Conservation (phyloP, 2,113 vertebrate genomes). For the Ifrita kowaldi region DNA sequence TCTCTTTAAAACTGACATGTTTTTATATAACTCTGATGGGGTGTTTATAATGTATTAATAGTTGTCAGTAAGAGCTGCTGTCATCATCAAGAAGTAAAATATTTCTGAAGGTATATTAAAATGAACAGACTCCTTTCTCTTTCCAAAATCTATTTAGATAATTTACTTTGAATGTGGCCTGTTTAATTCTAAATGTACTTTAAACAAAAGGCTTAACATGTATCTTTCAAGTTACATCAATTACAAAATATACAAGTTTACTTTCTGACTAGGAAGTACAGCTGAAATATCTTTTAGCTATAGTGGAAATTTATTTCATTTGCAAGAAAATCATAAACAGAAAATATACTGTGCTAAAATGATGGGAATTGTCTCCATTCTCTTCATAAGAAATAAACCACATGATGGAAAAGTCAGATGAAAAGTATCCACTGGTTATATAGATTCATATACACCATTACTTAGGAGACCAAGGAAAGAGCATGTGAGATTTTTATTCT, state of each 20-base stretch:
- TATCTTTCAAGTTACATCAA: slow-evolving; percentile 45
- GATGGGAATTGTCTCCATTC: background rate
- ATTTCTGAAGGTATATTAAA: slow-evolving; percentile 86
- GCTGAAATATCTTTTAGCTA: background rate
- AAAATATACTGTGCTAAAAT: background rate
- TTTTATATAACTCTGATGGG: slow-evolving; percentile 99
- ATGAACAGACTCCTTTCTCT: slow-evolving; percentile 75
- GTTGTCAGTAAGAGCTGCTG: slow-evolving; percentile 88
- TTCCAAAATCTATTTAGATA: slow-evolving; percentile 77
- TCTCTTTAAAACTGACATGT: slow-evolving; percentile 91
- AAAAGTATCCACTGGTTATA: background rate
- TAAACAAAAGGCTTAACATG: slow-evolving; percentile 66
- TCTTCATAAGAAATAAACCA: background rate
- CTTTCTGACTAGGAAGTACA: slow-evolving; percentile 9
- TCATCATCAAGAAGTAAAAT: slow-evolving; percentile 88
- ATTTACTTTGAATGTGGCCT: slow-evolving; percentile 72
- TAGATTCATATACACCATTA: background rate
- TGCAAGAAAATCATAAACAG: background rate
- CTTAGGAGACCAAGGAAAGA: background rate
- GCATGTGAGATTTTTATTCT: background rate
- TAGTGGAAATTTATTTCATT: slow-evolving; percentile 21
- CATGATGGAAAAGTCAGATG: background rate
- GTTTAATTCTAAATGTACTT: slow-evolving; percentile 65
- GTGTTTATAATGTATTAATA: slow-evolving; percentile 99
- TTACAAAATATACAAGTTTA: slow-evolving; percentile 37